These are phyloP conservation scores for Catalaphyllia jardinei DNA, from an alignment of 64 coral and sea anemone genomes.

Conservation along the genomic window DNA sequence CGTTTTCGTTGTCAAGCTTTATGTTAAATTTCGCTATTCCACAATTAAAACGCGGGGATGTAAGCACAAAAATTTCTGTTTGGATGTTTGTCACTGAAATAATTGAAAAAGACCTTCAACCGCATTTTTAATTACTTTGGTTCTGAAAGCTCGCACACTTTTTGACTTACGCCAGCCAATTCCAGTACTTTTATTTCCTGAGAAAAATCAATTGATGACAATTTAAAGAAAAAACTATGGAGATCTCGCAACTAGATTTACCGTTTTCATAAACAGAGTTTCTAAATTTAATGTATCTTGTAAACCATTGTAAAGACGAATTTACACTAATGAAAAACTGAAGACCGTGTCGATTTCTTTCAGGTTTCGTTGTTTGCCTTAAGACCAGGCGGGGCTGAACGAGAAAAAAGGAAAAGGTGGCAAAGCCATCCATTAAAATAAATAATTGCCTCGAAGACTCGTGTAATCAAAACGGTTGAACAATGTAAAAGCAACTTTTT, in stretches of 20 bases:
- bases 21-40: too few relatives aligned
- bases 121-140: conserved; percentile 24
- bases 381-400: neutral
- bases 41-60: too few relatives aligned
- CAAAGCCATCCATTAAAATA: neutral
- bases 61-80: neutral
- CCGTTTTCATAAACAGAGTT: neutral
- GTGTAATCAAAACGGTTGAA: neutral
- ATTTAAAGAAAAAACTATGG: neutral
- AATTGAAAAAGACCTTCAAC: neutral
- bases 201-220: neutral
- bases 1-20: too few relatives aligned
- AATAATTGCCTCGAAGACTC: neutral
- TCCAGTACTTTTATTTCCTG: neutral
- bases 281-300: neutral
- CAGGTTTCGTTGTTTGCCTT: neutral
- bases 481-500: neutral
- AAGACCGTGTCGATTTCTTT: neutral
- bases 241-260: neutral
- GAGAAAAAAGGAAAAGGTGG: neutral
- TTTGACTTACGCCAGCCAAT: conserved; percentile 6
- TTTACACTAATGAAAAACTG: neutral
- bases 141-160: neutral
- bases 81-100: neutral
- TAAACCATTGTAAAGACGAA: neutral